These are phyloP conservation scores for Dreissena rostriformis DNA, from an alignment of 1,140 invertebrate genomes.

Conservation along the genomic window DNA sequence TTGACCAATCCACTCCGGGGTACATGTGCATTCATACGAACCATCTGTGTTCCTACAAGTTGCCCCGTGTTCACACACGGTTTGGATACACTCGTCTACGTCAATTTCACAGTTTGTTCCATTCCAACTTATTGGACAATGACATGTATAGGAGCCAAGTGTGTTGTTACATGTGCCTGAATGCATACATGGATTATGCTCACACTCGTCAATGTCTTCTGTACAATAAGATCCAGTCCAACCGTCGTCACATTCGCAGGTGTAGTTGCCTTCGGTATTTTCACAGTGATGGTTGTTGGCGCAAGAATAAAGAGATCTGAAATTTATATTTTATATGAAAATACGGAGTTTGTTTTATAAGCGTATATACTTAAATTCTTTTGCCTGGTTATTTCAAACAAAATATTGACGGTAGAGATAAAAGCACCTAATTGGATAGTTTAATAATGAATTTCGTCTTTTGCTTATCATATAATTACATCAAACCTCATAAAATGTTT, in stretches of 20 bases:
- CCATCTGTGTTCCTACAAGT: conserved; percentile 4
- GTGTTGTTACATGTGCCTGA: conserved; percentile 34
- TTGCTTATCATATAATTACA: too few relatives aligned
- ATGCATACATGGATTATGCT: conserved; percentile 16
- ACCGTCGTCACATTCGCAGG: not conserved
- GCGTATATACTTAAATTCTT: too few relatives aligned
- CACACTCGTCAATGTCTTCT: conserved; percentile 54
- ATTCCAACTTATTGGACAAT: not conserved
- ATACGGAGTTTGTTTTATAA: too few relatives aligned
- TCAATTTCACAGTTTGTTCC: too few relatives aligned
- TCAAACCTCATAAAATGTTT: too few relatives aligned
- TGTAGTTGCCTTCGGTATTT: not conserved
- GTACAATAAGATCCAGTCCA: conserved; percentile 1
- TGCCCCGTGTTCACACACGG: too few relatives aligned
- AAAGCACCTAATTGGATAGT: too few relatives aligned
- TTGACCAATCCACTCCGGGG: conserved; percentile 13
- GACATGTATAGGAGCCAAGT: conserved; percentile 36
- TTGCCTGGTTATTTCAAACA: too few relatives aligned
- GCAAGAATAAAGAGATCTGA: not conserved
- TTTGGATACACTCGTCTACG: too few relatives aligned
- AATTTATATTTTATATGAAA: too few relatives aligned
- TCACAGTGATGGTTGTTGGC: not conserved
- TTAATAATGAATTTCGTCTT: too few relatives aligned
- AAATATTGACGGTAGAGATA: too few relatives aligned
- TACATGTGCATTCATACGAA: conserved; percentile 38